Base-by-base conservation (phyloP, 2,888 invertebrate genomes). In the Dynastes tityus region DNA sequence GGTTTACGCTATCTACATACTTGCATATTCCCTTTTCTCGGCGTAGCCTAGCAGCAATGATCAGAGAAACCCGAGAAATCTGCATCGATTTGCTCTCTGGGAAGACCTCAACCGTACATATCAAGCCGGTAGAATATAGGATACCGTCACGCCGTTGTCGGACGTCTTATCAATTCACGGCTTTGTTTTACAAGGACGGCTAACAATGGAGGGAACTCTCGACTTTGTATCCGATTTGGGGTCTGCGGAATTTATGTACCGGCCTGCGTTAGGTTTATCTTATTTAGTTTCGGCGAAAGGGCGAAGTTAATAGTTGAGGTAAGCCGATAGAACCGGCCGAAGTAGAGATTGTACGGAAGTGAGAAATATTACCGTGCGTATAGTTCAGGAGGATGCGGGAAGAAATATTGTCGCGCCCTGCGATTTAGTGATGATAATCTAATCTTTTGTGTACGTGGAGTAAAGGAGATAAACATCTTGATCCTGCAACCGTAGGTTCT, bases 111-210 rank as follows among this genome's bases (percentile, higher is more conserved):
- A 22, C 55, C 22, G 16, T 16, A 58, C 22, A 58, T 22, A 58
- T 16, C 55, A 22, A 5, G n/a, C 13, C 65, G 65, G 16, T 40
- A 49, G 40, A 49, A 45, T 67, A 58, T 29, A 40, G 45, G 65
- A 45, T 67, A 22, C 27, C 73, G 45, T 61, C 61, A 40, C 61
- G 61, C 40, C 61, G 45, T 27, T 32, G 73, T 61, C 73, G 45
- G 73, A 61, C 61, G 45, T 74, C 73, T 74, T 74, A 74, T 74
- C 73, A 61, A 61, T 61, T 61, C 73, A 45, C 73, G 73, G 45
- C 73, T 45, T 74, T 74, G 73, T 74, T 74, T 74, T 61, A 61
- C 73, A 74, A 55, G 61, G 37, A 40, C 73, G 61, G 16, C 49
- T 68, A 68, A 68, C 68, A 68, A 68, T 68, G 51, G 51, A 51